Conservation (phyloP, 2,797 vertebrate species). For the Eleutherodactylus coqui region DNA sequence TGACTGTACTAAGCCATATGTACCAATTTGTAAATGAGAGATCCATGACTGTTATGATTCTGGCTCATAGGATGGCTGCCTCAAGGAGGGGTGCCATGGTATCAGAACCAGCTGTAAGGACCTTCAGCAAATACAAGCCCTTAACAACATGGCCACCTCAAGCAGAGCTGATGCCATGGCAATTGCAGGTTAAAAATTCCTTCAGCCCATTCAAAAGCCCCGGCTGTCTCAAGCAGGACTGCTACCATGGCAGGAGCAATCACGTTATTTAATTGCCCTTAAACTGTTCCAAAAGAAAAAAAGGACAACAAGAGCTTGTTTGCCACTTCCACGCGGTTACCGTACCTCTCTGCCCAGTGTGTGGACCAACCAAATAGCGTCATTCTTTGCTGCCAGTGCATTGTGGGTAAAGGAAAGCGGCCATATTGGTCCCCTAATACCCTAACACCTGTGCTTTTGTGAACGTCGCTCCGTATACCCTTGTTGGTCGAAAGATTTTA, state of each 20-base stretch:
- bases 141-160: constrained; percentile 75
- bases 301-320: constrained; percentile 70
- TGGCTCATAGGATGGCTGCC: constrained; percentile 76
- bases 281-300: constrained; percentile 47
- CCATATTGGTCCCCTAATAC: constrained; percentile 80
- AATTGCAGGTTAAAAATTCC: constrained; percentile 70
- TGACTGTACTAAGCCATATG: constrained; percentile 90
- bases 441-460: constrained; percentile 90
- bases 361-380: constrained; percentile 78
- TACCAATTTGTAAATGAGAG: constrained; percentile 76
- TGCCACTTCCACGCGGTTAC: constrained; percentile 70
- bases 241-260: constrained; percentile 67
- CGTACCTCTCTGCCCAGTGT: constrained; percentile 70
- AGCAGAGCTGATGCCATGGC: constrained; percentile 66
- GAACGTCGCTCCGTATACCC: constrained; percentile 92
- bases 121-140: constrained; percentile 68
- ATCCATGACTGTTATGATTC: constrained; percentile 74
- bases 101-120: constrained; percentile 69
- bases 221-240: constrained; percentile 75
- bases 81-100: constrained; percentile 70
- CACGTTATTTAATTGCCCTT: constrained; percentile 66
- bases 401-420: constrained; percentile 90
- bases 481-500: constrained; percentile 88
- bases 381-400: constrained; percentile 92
- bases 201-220: constrained; percentile 68